Evolutionary conservation across 2,797 vertebrate genomes (phyloP).

Genomic region (Platalea minor): DNA sequence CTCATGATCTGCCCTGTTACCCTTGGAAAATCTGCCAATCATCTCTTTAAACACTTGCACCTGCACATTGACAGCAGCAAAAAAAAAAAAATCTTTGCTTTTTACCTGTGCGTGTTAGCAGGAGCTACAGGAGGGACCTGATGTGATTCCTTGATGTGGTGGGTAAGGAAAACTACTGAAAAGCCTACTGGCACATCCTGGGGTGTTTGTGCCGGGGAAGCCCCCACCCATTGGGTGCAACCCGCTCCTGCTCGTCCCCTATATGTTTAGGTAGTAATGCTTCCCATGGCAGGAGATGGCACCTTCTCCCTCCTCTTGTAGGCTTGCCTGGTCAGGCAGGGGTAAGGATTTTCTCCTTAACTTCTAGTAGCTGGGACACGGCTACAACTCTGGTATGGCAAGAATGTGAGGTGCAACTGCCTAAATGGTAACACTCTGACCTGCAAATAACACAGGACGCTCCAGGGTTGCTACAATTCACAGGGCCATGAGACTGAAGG

Average conservation of each 20-base stretch:
- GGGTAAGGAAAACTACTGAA: background rate
- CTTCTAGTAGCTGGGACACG: background rate
- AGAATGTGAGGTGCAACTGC: background rate
- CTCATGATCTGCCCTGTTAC: background rate
- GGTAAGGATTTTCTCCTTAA: background rate
- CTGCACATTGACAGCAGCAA: background rate
- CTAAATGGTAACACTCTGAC: background rate
- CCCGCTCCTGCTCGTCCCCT: fast-evolving
- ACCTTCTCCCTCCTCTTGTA: background rate
- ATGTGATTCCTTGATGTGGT: background rate
- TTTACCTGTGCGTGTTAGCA: background rate
- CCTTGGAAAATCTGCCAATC: background rate
- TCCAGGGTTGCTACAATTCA: background rate
- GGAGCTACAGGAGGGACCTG: background rate
- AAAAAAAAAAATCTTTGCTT: background rate
- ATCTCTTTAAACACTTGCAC: background rate
- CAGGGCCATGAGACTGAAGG: background rate
- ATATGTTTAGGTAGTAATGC: background rate
- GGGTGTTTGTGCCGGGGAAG: background rate
- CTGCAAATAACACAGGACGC: background rate
- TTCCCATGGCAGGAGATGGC: background rate
- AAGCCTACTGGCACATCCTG: background rate
- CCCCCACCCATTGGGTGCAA: fast-evolving
- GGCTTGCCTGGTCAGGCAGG: background rate
- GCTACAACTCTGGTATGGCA: background rate